A percentile compares a stretch with the other conserved stretches of the same genome.
phyloP scores from a whole-genome alignment of 2,888 invertebrate species.

The Rhagonycha lutea region DNA sequence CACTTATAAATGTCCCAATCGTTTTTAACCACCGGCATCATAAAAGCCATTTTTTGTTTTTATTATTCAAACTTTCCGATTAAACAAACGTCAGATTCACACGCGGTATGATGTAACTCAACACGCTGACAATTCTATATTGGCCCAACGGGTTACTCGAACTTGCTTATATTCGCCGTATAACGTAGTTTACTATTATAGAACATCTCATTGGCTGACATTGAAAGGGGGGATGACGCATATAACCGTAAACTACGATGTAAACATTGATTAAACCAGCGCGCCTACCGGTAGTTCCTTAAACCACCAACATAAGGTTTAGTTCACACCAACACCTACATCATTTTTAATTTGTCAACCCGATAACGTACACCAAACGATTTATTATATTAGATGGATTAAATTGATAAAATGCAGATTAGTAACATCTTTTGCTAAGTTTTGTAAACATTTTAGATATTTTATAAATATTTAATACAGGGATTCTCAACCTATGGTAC shows the following conservation, averaged over 20 bases:
- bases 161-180: constrained; percentile 40
- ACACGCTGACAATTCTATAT: constrained; percentile 22
- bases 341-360: background rate
- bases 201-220: constrained; percentile 38
- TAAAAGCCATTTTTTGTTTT: constrained; percentile 76
- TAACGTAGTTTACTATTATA: constrained; percentile 33
- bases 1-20: constrained; percentile 92
- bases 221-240: constrained; percentile 35
- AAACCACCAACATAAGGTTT: background rate
- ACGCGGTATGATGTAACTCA: constrained; percentile 2
- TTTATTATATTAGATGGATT: background rate
- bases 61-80: background rate
- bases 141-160: constrained; percentile 13
- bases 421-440: background rate
- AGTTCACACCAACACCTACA: background rate
- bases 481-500: too few species aligned
- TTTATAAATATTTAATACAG: too few species aligned
- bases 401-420: background rate
- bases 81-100: background rate
- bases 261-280: constrained; percentile 29
- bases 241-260: constrained; percentile 15
- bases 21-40: constrained; percentile 94
- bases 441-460: background rate
- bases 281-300: constrained; percentile 3
- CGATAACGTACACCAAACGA: background rate